Evolutionary conservation across 2,888 invertebrate species (phyloP), one percentile per base, ranked within the genome.

Genomic region (Cremastinae sp.): DNA sequence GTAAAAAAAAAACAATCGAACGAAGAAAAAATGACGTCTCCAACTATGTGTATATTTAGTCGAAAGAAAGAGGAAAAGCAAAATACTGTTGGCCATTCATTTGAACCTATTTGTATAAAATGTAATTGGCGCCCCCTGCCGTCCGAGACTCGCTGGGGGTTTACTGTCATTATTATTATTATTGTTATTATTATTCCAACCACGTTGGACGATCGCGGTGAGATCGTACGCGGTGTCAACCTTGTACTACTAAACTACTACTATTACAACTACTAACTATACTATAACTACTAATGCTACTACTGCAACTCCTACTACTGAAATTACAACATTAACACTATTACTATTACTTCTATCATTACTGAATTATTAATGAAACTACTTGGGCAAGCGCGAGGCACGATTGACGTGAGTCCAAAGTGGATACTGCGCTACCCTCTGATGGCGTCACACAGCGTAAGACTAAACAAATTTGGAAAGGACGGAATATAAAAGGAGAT

Each of bases 401-500:
- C 88, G 88, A 89, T 87, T 87, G 88, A 77, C 78, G 88, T 85
- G 85, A 83, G 86, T 85, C 80, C 28, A 28, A 16, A 69, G 87
- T 85, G 85, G 80, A 85, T 72, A 78, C 28, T 45, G 83, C 83
- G 85, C 85, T 84, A 83, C 83, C 85, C 81, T 81, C 75, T 81
- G 79, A 78, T 82, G 84, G 80, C 85, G 81, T 82, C 83, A 85
- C 86, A 84, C 85, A 87, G 85, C 84, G 88, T 87, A 88, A 89
- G 89, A 89, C 89, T 89, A 88, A 74, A 74, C 51, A 64, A 64
- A 73, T n/a, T n/a, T n/a, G 43, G 43, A 12, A 66, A 28, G 3
- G 16, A 68, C n/a, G 86, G 78, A 83, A 78, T 51, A 37, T 20
- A 73, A 72, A 74, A 68, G 59, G 22, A 20, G 1, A 20, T n/a